Evolutionary conservation across 2,797 vertebrate genomes (phyloP).

Genomic region (Rhadinocentrus ornatus): DNA sequence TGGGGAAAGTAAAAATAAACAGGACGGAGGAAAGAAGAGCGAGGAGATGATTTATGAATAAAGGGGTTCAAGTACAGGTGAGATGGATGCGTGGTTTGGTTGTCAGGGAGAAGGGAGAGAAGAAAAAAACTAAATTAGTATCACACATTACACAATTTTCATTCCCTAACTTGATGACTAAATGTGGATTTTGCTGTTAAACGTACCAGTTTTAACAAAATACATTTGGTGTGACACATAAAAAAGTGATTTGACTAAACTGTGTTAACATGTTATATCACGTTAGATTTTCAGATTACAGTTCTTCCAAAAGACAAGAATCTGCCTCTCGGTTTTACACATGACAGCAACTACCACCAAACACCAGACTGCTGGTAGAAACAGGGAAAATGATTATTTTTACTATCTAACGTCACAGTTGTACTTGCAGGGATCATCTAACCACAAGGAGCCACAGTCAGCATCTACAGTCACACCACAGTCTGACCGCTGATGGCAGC

Average conservation of each 20-base stretch:
- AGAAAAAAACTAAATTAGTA: conserved; percentile 41
- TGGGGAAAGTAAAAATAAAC: background rate
- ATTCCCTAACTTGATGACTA: background rate
- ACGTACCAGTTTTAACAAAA: background rate
- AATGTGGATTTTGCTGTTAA: background rate
- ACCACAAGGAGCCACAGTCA: conserved; percentile 19
- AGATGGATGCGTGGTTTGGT: background rate
- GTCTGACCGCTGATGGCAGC: conserved; percentile 19
- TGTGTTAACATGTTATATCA: no score
- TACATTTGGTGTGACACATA: background rate
- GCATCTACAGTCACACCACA: conserved; percentile 51
- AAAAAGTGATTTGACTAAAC: no score
- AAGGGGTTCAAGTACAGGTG: background rate
- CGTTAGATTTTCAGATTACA: no score
- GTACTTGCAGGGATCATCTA: conserved; percentile 44
- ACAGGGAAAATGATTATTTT: conserved; percentile 7
- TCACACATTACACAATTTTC: conserved; percentile 10
- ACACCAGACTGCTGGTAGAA: conserved; percentile 6
- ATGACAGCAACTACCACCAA: conserved; percentile 4
- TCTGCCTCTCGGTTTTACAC: no score
- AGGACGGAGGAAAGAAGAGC: background rate
- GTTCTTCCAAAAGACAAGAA: no score
- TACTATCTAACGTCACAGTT: conserved; percentile 4
- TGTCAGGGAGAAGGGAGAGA: conserved; percentile 19
- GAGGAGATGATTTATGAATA: background rate